Evolutionary conservation across 2,113 vertebrate species (phyloP).

Genomic region (Poeciliopsis occidentalis): DNA sequence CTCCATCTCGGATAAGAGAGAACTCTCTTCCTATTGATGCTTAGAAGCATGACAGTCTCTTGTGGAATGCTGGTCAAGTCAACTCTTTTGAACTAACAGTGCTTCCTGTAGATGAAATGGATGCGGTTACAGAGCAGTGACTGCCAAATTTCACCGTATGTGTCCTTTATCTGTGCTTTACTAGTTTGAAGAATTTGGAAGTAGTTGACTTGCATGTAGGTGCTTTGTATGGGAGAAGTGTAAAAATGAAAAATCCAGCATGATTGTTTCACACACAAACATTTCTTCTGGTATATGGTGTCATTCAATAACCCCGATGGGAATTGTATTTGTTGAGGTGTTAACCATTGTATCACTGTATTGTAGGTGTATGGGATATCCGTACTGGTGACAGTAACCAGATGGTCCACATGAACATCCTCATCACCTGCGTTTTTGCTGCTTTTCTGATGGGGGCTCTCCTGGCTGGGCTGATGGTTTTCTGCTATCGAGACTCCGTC

Average conservation of each 20-base stretch:
- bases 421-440: constrained; percentile 97
- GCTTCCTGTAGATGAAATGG: constrained; percentile 58
- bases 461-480: constrained; percentile 93
- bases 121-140: constrained; percentile 65
- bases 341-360: constrained; percentile 60
- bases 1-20: constrained; percentile 31
- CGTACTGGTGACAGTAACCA: constrained; percentile 94
- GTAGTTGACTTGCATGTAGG: constrained; percentile 11
- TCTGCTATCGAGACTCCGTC: constrained; percentile 93
- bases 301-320: constrained; percentile 2
- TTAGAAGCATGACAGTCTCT: constrained; percentile 43
- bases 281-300: constrained; percentile 43
- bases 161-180: constrained; percentile 53
- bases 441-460: constrained; percentile 96
- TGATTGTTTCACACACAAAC: constrained; percentile 50
- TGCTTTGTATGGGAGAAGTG: constrained; percentile 31
- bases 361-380: constrained; percentile 88
- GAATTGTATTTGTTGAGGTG: constrained; percentile 16
- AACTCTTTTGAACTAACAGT: constrained; percentile 61
- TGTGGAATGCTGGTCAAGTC: constrained; percentile 38
- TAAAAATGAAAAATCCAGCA: constrained; percentile 57
- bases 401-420: constrained; percentile 99
- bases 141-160: constrained; percentile 42
- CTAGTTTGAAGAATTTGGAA: constrained; percentile 15
- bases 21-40: constrained; percentile 35